Base-by-base conservation (phyloP, 1,140 invertebrate genomes). In the Drosophila parabipectinata region DNA sequence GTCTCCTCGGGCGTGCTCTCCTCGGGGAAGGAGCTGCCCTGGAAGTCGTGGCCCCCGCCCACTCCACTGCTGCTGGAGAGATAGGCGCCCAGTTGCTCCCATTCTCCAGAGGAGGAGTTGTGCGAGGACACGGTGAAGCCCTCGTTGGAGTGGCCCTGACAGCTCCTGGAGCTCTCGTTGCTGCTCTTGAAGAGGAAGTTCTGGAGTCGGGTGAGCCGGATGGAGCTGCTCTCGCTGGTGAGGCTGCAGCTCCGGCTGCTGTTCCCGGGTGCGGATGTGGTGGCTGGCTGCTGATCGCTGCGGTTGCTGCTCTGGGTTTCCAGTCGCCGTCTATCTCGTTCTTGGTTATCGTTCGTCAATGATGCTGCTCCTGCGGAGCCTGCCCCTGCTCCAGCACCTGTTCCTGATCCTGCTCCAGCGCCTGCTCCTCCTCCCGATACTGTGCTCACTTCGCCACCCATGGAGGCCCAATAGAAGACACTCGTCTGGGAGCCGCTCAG, bases 141-240 rank as follows among this genome's bases (percentile, higher is more conserved):
- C 39, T 91, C 90, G 39, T 91, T 91, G 4, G 90, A 91, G 34
- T 91, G 90, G 2, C 90, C 90, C 51, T 90, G 85, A 26, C 61
- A 84, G 37, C 90, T 91, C 30, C 82, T 63, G 0, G 81, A 68
- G 50, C 90, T 91, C 53, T 91, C 90, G 47, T 91, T 91, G 85
- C 89, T 91, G 47, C 82, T 91, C 66, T 91, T 87, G 28, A 91
- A 91, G 0, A 91, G 90, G 77, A 91, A 90, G 63, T 91, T 91
- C 60, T 91, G 90, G 15, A 91, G 75, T 0, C 90, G 69, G 5
- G 90, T 91, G 7, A 91, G 54, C 30, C 87, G 71, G 2, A 85
- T 81, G 26, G 90, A 91, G 60, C 85, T 91, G 45, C 90, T 91
- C 32, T 91, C 90, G 39, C 90, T 91, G 39, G 90, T 91, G 14